A percentile compares a stretch with the other conserved stretches of the same genome.
Evolutionary conservation across 64 coral and sea anemone species (phyloP).

Genomic region (Acropora tenuis): DNA sequence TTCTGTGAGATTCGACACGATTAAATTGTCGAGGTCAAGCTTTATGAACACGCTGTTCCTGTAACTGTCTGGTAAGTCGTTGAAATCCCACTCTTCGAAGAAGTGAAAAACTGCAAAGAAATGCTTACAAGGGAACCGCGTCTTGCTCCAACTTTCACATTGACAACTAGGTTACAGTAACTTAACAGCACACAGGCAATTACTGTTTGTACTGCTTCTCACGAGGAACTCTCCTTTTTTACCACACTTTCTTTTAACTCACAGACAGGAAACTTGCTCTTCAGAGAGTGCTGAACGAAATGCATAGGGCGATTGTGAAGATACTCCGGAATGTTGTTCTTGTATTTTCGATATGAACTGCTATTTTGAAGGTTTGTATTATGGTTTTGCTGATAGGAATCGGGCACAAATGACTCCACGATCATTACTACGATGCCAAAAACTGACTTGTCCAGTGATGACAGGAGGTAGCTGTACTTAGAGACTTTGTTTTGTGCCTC

Average conservation of each 20-base stretch:
- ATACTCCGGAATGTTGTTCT: conserved; percentile 43
- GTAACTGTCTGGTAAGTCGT: conserved; percentile 38
- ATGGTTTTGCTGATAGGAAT: conserved; percentile 45
- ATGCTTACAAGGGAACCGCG: conserved; percentile 58
- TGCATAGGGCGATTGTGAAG: conserved; percentile 49
- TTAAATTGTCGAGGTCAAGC: conserved; percentile 9
- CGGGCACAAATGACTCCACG: conserved; percentile 70
- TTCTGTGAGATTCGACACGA: not conserved
- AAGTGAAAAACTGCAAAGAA: conserved; percentile 34
- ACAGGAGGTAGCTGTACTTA: conserved; percentile 46
- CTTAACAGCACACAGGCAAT: conserved; percentile 11
- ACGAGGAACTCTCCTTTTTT: conserved; percentile 63
- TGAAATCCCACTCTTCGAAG: conserved; percentile 52
- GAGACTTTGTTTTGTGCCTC: conserved; percentile 62
- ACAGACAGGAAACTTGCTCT: conserved; percentile 37
- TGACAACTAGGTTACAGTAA: conserved; percentile 37
- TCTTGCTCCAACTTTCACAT: conserved; percentile 49
- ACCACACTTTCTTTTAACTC: conserved; percentile 44
- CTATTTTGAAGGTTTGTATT: conserved; percentile 49
- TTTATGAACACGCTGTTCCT: conserved; percentile 43
- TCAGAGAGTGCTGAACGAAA: conserved; percentile 64
- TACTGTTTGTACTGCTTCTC: conserved; percentile 18
- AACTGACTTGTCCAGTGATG: conserved; percentile 66
- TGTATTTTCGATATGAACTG: conserved; percentile 8
- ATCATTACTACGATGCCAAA: conserved; percentile 69